Evolutionary conservation across 1,140 invertebrate genomes (phyloP).

Genomic region (Cotesia typhae): DNA sequence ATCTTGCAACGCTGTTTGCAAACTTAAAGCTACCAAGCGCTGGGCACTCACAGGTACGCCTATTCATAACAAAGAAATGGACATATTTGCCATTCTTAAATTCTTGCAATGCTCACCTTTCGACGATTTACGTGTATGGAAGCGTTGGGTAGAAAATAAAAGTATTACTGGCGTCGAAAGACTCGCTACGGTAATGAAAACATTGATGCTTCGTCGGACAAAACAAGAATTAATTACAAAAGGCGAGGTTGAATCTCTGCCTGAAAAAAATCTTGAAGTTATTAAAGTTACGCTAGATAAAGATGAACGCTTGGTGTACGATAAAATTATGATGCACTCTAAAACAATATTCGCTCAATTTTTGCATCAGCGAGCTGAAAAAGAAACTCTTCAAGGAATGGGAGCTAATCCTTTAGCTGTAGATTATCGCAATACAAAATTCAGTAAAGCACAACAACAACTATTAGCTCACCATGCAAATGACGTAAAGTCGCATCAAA

Average conservation of each 20-base stretch:
- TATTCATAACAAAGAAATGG: slow-evolving; percentile 91
- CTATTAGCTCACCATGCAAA: slow-evolving; percentile 52
- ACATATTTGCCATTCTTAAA: slow-evolving; percentile 88
- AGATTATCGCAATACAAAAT: slow-evolving; percentile 47
- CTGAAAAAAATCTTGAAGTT: slow-evolving; percentile 70
- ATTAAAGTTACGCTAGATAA: slow-evolving; percentile 71
- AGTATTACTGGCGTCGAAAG: slow-evolving; percentile 75
- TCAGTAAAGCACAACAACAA: slow-evolving; percentile 57
- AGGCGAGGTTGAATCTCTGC: slow-evolving; percentile 71
- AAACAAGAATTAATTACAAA: slow-evolving; percentile 78
- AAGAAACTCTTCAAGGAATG: slow-evolving; percentile 60
- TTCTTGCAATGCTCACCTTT: slow-evolving; percentile 88
- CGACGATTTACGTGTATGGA: slow-evolving; percentile 79
- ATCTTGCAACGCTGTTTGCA: slow-evolving; percentile 76
- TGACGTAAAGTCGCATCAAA: slow-evolving; percentile 76
- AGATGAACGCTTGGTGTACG: slow-evolving; percentile 81
- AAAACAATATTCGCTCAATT: slow-evolving; percentile 79
- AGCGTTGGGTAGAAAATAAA: slow-evolving; percentile 78
- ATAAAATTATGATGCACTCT: slow-evolving; percentile 78
- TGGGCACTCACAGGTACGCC: slow-evolving; percentile 96
- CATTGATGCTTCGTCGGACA: slow-evolving; percentile 83
- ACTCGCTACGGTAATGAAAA: slow-evolving; percentile 81
- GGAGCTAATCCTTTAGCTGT: slow-evolving; percentile 43
- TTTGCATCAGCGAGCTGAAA: slow-evolving; percentile 77
- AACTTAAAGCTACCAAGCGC: slow-evolving; percentile 70